Conservation (phyloP, 37 sponge, comb jelly and placozoan genomes). For the Oopsacas minuta region DNA sequence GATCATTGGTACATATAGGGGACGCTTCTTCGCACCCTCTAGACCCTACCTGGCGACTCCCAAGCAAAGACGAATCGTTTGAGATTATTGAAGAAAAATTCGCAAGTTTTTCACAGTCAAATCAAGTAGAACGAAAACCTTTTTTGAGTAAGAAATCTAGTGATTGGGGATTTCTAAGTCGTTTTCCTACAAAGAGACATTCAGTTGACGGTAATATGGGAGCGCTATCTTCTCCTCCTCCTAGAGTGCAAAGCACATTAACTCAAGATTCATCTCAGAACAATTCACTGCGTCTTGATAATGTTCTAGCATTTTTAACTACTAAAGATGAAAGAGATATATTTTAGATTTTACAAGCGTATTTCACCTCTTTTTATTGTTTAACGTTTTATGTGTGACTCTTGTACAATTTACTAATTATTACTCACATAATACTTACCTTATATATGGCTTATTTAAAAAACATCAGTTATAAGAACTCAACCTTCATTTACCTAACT, state of each 20-base stretch:
- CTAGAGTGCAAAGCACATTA: background rate
- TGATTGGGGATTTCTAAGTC: background rate
- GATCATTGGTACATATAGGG: background rate
- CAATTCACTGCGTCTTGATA: background rate
- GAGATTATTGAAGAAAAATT: background rate
- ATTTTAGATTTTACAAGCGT: too few species aligned
- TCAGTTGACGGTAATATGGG: background rate
- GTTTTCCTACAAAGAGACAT: background rate
- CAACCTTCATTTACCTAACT: too few species aligned
- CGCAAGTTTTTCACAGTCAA: background rate
- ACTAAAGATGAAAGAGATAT: background rate
- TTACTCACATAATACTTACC: too few species aligned
- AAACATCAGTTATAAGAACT: too few species aligned
- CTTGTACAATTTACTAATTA: background rate
- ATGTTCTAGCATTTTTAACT: conserved; percentile 9
- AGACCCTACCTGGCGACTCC: background rate
- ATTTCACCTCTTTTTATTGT: background rate
- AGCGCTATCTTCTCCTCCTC: background rate
- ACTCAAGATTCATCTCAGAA: background rate
- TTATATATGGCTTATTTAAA: too few species aligned
- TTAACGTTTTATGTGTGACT: conserved; percentile 5
- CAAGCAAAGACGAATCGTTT: background rate
- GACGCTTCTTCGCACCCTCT: background rate
- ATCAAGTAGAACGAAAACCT: background rate
- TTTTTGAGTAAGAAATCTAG: background rate